phyloP scores from a whole-genome alignment of 2,888 invertebrate species.

The Hanleya hanleyi region DNA sequence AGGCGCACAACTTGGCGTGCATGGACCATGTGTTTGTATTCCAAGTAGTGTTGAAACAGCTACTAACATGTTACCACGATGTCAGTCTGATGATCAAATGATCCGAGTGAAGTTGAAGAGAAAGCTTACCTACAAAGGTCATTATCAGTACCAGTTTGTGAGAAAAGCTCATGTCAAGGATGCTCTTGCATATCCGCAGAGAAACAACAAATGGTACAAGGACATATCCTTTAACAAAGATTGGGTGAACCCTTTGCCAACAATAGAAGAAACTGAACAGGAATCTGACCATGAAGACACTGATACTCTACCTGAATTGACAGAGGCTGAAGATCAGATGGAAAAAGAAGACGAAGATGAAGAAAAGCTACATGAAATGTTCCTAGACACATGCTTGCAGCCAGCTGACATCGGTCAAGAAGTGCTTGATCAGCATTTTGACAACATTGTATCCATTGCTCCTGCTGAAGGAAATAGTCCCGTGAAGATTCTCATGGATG shows the following conservation, averaged over 20 bases:
- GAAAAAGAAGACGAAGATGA: not conserved
- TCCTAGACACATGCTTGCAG: conserved; percentile 12
- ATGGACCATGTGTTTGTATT: conserved; percentile 44
- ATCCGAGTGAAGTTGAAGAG: conserved; percentile 37
- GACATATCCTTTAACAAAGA: conserved; percentile 8
- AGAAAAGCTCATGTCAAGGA: conserved; percentile 12
- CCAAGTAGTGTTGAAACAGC: conserved; percentile 32
- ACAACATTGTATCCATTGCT: conserved; percentile 21
- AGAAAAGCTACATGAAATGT: not conserved
- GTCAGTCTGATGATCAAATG: conserved; percentile 18
- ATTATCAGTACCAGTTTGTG: conserved; percentile 31
- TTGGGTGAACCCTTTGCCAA: not conserved
- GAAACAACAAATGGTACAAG: conserved; percentile 16
- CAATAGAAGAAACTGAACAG: too few relatives aligned
- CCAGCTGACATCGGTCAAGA: conserved; percentile 27
- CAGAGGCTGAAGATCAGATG: not conserved
- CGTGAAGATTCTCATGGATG: conserved; percentile 23
- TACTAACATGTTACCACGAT: conserved; percentile 28
- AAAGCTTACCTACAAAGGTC: conserved; percentile 33
- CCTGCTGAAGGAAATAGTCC: conserved; percentile 28
- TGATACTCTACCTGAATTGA: not conserved
- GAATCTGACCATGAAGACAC: not conserved
- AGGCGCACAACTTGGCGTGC: conserved; percentile 39
- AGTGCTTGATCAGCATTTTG: conserved; percentile 10
- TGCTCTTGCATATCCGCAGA: conserved; percentile 18